phyloP scores from a whole-genome alignment of 37 sponge, comb jelly and placozoan species.

The Diacarnus erythraeanus region DNA sequence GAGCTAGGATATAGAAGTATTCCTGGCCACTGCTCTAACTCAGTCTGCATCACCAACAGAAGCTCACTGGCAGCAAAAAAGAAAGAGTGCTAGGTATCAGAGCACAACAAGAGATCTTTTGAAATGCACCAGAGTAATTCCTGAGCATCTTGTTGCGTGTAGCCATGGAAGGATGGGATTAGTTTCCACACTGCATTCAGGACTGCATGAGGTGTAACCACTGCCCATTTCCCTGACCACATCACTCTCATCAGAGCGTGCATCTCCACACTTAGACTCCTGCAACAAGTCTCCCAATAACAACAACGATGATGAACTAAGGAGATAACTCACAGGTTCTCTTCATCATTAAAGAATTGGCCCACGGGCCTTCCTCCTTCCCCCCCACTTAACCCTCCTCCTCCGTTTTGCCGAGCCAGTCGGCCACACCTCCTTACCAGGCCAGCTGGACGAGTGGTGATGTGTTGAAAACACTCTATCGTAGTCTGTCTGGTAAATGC shows the following conservation, averaged over 20 bases:
- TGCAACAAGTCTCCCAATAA: neutral
- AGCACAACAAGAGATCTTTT: neutral
- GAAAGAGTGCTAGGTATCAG: neutral
- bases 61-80: conserved; percentile 39
- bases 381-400: neutral
- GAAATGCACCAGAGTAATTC: conserved; percentile 74
- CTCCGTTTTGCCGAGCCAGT: neutral
- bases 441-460: neutral
- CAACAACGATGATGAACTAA: neutral
- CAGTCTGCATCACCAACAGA: conserved; percentile 54
- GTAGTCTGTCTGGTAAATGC: conserved; percentile 58
- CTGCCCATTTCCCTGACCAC: conserved; percentile 87
- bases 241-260: conserved; percentile 68
- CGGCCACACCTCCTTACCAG: neutral
- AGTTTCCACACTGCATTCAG: conserved; percentile 69
- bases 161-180: conserved; percentile 74
- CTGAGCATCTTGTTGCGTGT: conserved; percentile 83
- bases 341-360: neutral
- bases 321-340: neutral
- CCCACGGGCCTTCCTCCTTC: neutral
- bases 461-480: conserved; percentile 62
- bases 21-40: conserved; percentile 44
- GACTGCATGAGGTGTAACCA: conserved; percentile 79
- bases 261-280: conserved; percentile 34
- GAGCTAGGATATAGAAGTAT: neutral